These are phyloP conservation scores for Troglohyphantes excavatus DNA, from an alignment of 2,888 invertebrate genomes.

Conservation along the genomic window DNA sequence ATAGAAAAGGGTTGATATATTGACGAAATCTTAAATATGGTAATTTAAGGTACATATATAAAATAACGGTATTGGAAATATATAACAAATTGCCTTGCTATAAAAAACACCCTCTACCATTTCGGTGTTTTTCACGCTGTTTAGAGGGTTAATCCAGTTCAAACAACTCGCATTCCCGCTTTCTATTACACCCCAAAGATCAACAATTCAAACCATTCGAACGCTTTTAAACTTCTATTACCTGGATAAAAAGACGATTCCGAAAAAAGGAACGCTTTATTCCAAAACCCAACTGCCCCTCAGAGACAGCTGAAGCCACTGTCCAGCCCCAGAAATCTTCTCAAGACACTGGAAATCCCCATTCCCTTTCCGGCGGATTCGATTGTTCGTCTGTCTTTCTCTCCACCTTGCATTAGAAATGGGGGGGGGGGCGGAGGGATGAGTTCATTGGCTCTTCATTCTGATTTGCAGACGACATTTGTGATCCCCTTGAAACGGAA, in stretches of 20 bases:
- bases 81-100: too few species aligned
- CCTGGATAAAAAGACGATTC: background rate
- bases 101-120: too few species aligned
- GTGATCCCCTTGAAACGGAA: slow-evolving; percentile 38
- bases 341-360: background rate
- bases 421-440: background rate
- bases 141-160: too few species aligned
- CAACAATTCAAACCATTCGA: slow-evolving; percentile 28
- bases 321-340: slow-evolving; percentile 44
- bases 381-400: slow-evolving; percentile 51
- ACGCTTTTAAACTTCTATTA: slow-evolving; percentile 55
- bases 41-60: too few species aligned
- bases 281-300: background rate
- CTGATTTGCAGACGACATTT: slow-evolving; percentile 66
- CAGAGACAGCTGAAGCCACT: slow-evolving; percentile 2
- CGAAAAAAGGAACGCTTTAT: background rate
- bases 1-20: too few species aligned
- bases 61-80: too few species aligned
- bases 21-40: too few species aligned
- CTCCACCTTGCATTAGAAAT: background rate
- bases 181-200: slow-evolving; percentile 30
- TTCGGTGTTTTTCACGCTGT: too few species aligned
- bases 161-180: background rate
- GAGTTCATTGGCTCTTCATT: slow-evolving; percentile 64
- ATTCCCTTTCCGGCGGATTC: slow-evolving; percentile 42